phyloP scores from a whole-genome alignment of 2,113 vertebrate species.

The Urocitellus parryii region DNA sequence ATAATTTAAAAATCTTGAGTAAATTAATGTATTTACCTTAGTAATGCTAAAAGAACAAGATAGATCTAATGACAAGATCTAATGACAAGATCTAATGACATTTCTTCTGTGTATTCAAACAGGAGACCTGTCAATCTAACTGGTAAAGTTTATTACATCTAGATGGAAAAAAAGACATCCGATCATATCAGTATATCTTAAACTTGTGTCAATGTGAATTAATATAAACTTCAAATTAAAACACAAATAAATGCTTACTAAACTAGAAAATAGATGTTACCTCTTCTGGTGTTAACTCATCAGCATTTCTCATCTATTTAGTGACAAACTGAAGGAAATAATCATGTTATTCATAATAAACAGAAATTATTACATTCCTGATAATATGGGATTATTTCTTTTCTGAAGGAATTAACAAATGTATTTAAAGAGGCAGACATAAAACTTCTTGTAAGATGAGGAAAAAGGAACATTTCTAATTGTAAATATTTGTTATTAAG shows the following conservation, averaged over 20 bases:
- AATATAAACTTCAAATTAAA: not conserved
- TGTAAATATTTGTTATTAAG: not conserved
- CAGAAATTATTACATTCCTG: not conserved
- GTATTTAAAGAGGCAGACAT: not conserved
- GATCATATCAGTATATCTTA: not conserved
- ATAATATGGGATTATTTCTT: not conserved
- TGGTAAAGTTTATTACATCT: not conserved
- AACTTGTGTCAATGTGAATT: not conserved
- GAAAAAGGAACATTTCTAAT: not conserved
- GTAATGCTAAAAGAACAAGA: not conserved
- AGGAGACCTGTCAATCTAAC: not conserved
- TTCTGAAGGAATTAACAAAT: not conserved
- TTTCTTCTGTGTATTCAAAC: conserved; percentile 8
- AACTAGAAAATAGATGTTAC: not conserved
- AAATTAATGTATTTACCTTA: conserved; percentile 15
- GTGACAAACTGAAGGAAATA: not conserved
- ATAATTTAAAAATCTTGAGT: not conserved
- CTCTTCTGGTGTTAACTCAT: not conserved
- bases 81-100: not conserved
- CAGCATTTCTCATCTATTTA: not conserved
- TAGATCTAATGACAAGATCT: not conserved
- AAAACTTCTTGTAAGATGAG: not conserved
- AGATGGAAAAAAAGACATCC: not conserved
- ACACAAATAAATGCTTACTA: not conserved
- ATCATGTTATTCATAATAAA: not conserved